These are phyloP conservation scores for Patella ulyssiponensis DNA, from an alignment of 2,888 invertebrate genomes.

Conservation along the genomic window DNA sequence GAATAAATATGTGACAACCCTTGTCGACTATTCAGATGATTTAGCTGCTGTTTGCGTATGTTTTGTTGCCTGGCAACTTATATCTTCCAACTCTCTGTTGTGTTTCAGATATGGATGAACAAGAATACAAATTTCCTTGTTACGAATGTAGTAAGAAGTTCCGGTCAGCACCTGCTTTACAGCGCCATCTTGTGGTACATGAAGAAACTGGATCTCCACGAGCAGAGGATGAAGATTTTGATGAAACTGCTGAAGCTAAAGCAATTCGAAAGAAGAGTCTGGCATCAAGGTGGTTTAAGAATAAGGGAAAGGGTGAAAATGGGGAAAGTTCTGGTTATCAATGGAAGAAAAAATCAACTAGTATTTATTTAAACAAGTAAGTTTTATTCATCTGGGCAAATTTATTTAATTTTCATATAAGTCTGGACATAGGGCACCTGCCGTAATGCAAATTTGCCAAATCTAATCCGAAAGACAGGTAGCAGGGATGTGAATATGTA, in stretches of 20 bases:
- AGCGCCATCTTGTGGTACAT: constrained; percentile 76
- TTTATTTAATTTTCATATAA: not conserved
- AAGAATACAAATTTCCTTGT: constrained; percentile 76
- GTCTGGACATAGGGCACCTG: no score
- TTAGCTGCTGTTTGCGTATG: no score
- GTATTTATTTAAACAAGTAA: constrained; percentile 68
- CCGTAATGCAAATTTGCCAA: no score
- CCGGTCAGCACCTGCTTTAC: constrained; percentile 76
- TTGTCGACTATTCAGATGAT: no score
- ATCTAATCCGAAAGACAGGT: no score
- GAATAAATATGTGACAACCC: no score
- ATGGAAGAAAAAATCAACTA: constrained; percentile 70
- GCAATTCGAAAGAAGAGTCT: constrained; percentile 14
- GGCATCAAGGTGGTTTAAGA: constrained; percentile 15
- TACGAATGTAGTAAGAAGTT: constrained; percentile 79
- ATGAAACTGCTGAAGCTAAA: constrained; percentile 16
- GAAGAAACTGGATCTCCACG: constrained; percentile 33
- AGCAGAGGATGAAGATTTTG: constrained; percentile 27
- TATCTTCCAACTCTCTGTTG: constrained; percentile 14
- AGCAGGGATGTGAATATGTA: no score
- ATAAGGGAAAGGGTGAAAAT: constrained; percentile 24
- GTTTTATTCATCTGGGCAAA: constrained; percentile 24
- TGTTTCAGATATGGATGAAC: constrained; percentile 55
- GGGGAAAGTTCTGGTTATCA: constrained; percentile 44
- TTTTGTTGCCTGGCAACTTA: constrained; percentile 11